These are phyloP conservation scores for Sparus aurata DNA, from an alignment of 2,797 vertebrate species.

Conservation along the genomic window DNA sequence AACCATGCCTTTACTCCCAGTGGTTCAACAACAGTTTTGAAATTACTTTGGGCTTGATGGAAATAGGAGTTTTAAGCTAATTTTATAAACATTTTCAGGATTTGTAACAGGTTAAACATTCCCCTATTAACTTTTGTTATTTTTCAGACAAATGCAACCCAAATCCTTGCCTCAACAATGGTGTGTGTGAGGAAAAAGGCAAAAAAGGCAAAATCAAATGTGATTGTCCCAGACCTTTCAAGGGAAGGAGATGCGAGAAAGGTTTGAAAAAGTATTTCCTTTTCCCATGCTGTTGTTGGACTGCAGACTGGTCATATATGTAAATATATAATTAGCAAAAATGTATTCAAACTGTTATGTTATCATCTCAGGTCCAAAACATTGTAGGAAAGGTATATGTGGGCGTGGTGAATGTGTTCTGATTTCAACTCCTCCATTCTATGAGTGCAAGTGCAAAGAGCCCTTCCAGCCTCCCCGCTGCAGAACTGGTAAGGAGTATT, in stretches of 20 bases:
- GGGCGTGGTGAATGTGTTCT: constrained; percentile 84
- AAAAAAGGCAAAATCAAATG: constrained; percentile 68
- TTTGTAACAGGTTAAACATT: neutral
- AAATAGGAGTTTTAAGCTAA: no score
- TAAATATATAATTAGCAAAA: neutral
- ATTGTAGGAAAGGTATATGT: constrained; percentile 73
- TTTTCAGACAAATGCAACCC: constrained; percentile 77
- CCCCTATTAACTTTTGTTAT: neutral
- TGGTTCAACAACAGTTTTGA: no score
- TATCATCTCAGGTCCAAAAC: constrained; percentile 61
- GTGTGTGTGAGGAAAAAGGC: constrained; percentile 76
- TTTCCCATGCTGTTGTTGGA: neutral
- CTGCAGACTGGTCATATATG: neutral
- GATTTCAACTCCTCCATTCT: constrained; percentile 77
- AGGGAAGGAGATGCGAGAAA: constrained; percentile 81
- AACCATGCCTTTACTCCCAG: no score
- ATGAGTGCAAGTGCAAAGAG: constrained; percentile 83
- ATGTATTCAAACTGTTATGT: neutral
- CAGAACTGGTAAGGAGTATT: constrained; percentile 66
- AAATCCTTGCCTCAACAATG: constrained; percentile 83
- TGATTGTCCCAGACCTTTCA: constrained; percentile 78
- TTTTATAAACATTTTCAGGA: no score
- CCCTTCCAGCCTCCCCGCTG: constrained; percentile 91
- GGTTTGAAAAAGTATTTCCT: constrained; percentile 60
- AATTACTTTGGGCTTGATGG: no score